Base-by-base conservation (phyloP, 1,140 invertebrate species). In the Drosophila willistoni region DNA sequence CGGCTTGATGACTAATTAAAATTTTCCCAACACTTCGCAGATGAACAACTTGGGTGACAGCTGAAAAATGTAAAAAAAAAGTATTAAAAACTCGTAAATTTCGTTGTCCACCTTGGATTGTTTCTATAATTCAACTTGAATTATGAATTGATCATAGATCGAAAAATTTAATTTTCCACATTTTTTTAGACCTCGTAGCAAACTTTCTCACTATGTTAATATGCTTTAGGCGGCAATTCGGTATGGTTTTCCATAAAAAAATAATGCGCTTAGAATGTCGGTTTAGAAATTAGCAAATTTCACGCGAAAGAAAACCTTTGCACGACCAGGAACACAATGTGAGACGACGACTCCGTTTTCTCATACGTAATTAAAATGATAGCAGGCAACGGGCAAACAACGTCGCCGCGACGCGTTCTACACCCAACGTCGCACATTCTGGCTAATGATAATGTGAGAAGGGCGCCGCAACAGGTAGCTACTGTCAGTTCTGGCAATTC, bases 351-450 rank as follows among this genome's bases (percentile, higher is more conserved):
- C 56, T 66, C 68, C 57, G 55, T 75, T 87, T 86, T 86, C 82
- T 79, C 82, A 87, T 87, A 85, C 76, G 81, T 86, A 87, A 86
- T 86, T 87, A 82, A 85, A 73, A 68, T 79, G 83, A 87, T 86
- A 87, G 82, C 71, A 47, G 44, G 68, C 62, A 73, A 73, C 44
- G 39, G 33, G 17, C 17, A 59, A 63, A 71, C 73, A 70, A 73
- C 83, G 73, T 69, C 83, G 79, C 69, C 78, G 64, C 44, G 44
- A 51, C 44, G 29, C 29, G 29, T 51, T 51, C 17, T 47, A 19
- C 17, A 47, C 19, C 25, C 3, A 25, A 65, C 66, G 63, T 34
- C 82, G 71, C 60, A 71, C 71, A 79, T 87, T 87, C 83, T 57
- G 72, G 17, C 65, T 86, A 86, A 87, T 79, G 83, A 86, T 87